Evolutionary conservation across 2,888 invertebrate genomes (phyloP).

Genomic region (Trichopoda pennipes): DNA sequence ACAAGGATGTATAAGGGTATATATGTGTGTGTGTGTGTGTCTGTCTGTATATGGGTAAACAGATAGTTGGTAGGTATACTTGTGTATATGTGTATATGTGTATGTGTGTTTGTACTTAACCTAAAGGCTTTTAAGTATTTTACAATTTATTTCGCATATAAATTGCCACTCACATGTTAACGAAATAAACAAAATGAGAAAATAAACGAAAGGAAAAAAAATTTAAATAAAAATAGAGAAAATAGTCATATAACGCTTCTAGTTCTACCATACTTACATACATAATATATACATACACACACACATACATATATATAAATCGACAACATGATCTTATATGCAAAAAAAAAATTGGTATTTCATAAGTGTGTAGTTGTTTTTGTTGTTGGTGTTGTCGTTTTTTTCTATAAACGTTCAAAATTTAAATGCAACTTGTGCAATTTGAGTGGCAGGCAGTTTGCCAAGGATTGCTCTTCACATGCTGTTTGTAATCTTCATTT

Average conservation of each 20-base stretch:
- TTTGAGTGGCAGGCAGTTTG: constrained; percentile 67
- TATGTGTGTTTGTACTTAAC: constrained; percentile 2
- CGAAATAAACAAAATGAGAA: constrained; percentile 49
- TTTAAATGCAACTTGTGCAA: constrained; percentile 68
- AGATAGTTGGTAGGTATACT: no score
- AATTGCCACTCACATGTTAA: constrained; percentile 64
- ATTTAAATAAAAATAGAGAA: constrained; percentile 21
- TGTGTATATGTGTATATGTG: background rate
- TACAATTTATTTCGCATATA: constrained; percentile 69
- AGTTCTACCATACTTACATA: constrained; percentile 1
- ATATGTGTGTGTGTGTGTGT: no score
- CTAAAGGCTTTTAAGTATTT: constrained; percentile 55
- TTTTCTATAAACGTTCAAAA: constrained; percentile 61
- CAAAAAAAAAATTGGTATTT: constrained; percentile 53
- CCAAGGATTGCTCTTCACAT: constrained; percentile 56
- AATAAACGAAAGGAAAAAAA: constrained; percentile 1
- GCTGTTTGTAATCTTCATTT: constrained; percentile 39
- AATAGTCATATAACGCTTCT: constrained; percentile 36
- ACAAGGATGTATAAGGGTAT: background rate
- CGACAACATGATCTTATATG: constrained; percentile 52
- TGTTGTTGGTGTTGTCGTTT: constrained; percentile 53
- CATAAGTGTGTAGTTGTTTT: constrained; percentile 1
- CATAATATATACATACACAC: no score
- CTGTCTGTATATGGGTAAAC: no score
- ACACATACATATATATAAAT: constrained; percentile 4